These are phyloP conservation scores for Dysdera silvatica DNA, from an alignment of 1,140 invertebrate genomes.

Conservation along the genomic window DNA sequence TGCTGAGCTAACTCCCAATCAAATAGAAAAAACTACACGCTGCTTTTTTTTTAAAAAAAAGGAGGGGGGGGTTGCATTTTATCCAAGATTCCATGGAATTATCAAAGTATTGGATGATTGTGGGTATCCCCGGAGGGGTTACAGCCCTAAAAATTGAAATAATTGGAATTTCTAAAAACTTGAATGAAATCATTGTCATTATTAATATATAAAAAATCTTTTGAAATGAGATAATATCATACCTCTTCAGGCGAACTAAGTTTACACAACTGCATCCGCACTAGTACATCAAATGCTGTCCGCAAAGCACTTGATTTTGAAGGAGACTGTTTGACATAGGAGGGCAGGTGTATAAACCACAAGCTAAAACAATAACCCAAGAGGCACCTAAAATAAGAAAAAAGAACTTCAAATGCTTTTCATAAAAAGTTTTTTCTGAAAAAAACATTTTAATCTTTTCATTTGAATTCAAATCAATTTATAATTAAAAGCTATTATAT, in stretches of 20 bases:
- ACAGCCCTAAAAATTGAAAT: too few species aligned
- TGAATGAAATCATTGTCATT: conserved; percentile 29
- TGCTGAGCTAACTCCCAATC: too few species aligned
- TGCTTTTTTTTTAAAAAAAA: too few species aligned
- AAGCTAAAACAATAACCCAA: conserved; percentile 61
- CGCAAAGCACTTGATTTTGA: conserved; percentile 63
- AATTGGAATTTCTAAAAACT: not conserved
- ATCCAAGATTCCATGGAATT: too few species aligned
- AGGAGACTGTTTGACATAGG: conserved; percentile 52
- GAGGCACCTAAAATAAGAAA: conserved; percentile 41
- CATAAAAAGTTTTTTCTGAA: too few species aligned
- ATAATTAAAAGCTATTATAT: too few species aligned
- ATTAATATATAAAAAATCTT: conserved; percentile 25
- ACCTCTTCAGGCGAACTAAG: conserved; percentile 84
- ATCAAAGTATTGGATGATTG: too few species aligned
- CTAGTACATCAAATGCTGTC: conserved; percentile 76
- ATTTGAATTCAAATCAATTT: too few species aligned
- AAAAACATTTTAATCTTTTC: too few species aligned
- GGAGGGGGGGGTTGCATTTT: too few species aligned
- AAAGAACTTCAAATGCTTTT: not conserved
- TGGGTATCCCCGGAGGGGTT: too few species aligned
- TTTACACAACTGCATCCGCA: conserved; percentile 68
- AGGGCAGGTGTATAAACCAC: conserved; percentile 94
- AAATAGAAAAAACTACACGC: too few species aligned
- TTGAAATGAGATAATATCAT: conserved; percentile 26